Evolutionary conservation across 2,888 invertebrate genomes (phyloP), one percentile per base, ranked within the genome.

Genomic region (Plagodis pulveraria): DNA sequence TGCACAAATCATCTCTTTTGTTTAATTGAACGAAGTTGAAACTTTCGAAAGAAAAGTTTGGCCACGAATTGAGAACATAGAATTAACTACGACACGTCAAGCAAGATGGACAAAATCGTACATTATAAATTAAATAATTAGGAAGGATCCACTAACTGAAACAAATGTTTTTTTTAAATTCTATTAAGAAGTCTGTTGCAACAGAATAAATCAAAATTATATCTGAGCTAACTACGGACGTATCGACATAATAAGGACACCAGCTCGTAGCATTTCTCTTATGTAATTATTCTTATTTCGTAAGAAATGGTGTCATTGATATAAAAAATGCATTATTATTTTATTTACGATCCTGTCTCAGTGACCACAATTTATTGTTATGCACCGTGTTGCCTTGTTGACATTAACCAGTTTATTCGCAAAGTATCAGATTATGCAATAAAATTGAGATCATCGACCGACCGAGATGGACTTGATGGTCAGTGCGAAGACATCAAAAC

Each of bases 371-470:
- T 67, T 66, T 69, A 73, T 73, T 69, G 67, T 70, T 68, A 70
- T 69, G 61, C 61, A 65, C 52, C 59, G 63, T 61, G 61, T 56
- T 70, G 71, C 51, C 59, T 63, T 62, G 61, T 56, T 70, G 71
- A 65, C 69, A 72, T 77, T 75, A 76, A 73, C 66, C 70, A 71
- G 70, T 79, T 77, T 81, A 81, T 77, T 76, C 71, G 70, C 72
- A 72, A 73, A 67, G 63, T 62, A 60, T 65, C 68, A 71, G 67
- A 63, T 67, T 68, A 59, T 69, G 68, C 56, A 66, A 66, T 56
- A 58, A 47, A 48, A 78, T 82, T 80, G 80, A 82, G 81, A 86
- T 78, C 79, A 80, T 79, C 74, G 81, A 71, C 75, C 76, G 79
- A 74, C 75, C 76, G 79, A 74, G 74, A 36, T 43, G 58, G 44